Base-by-base conservation (phyloP, 2,888 invertebrate genomes). In the Pollenia angustigena region DNA sequence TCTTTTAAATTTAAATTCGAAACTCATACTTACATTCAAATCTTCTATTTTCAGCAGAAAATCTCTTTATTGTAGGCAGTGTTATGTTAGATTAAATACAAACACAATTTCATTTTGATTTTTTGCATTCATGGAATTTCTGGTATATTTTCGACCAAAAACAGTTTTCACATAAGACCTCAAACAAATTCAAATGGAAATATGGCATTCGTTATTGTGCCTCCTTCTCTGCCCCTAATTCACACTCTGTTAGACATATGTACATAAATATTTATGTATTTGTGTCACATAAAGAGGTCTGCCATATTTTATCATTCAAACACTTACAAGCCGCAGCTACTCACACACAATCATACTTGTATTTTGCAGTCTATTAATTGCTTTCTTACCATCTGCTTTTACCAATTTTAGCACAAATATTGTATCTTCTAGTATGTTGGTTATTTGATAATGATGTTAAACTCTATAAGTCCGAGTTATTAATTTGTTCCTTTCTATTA, bases 301-400 rank as follows among this genome's bases (percentile, higher is more conserved):
- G 11, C 10, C 50, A 54, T 69, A 69, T 52, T 40, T 16, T 40
- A 40, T 69, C 16, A 52, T 44, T 18, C 54, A 44, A 16, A 56
- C 71, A 56, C 42, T 44, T 6, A 14, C 54, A 8, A 4, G 18
- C 4, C 23, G 18, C 9, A 1, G 16, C n/a, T 11, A 54, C 44
- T 46, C 3, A 40, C 11, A 56, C 9, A 18, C 18, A 52, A 6
- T 32, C 1, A 54, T 48, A 42, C 12, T 60, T 52, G n/a, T 46
- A 16, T 10, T 32, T 62, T 48, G 32, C 32, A 32, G 58, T 68
- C 48, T 44, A 54, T 58, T 69, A 68, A 69, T 60, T 82, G 69
- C 68, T 82, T 75, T 82, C 46, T 52, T 54, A 48, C 69, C 76
- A 82, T 48, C 46, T 76, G 69, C 62, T 58, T 78, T 66, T 50